These are phyloP conservation scores for Monochamus saltuarius DNA, from an alignment of 1,140 invertebrate species.

Conservation along the genomic window DNA sequence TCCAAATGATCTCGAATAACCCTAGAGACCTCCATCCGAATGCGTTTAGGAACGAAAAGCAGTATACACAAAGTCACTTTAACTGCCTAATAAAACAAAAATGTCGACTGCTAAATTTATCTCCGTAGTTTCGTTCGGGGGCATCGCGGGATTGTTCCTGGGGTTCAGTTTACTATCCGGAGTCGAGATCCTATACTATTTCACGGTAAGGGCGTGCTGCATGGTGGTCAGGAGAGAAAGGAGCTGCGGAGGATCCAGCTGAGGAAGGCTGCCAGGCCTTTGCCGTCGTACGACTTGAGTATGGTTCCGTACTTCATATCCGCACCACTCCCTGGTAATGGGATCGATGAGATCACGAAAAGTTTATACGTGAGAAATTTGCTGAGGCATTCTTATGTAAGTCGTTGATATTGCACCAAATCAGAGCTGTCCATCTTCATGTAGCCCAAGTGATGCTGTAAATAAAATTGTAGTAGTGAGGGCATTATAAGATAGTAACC, in stretches of 20 bases:
- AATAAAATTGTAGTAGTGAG: no score
- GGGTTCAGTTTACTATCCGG: constrained; percentile 73
- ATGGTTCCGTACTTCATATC: constrained; percentile 44
- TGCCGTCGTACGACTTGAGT: constrained; percentile 41
- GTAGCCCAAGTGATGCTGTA: no score
- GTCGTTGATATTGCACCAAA: no score
- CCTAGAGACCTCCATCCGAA: not conserved
- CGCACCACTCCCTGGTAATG: constrained; percentile 31
- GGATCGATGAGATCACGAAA: constrained; percentile 31
- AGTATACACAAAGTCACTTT: no score
- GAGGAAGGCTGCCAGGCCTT: constrained; percentile 28
- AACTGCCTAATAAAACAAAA: not conserved
- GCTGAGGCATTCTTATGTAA: constrained; percentile 6
- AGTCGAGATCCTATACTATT: constrained; percentile 73
- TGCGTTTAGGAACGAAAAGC: no score
- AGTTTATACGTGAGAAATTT: constrained; percentile 1
- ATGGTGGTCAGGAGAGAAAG: constrained; percentile 54
- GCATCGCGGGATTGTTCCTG: constrained; percentile 73
- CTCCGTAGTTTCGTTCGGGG: constrained; percentile 66
- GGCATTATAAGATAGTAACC: no score
- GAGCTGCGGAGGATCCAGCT: constrained; percentile 36
- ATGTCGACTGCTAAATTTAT: constrained; percentile 7
- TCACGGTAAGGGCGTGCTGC: constrained; percentile 67
- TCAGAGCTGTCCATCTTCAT: no score
- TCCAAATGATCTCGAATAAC: not conserved